These are phyloP conservation scores for Chalcis sispes DNA, from an alignment of 2,888 invertebrate genomes.

Conservation along the genomic window DNA sequence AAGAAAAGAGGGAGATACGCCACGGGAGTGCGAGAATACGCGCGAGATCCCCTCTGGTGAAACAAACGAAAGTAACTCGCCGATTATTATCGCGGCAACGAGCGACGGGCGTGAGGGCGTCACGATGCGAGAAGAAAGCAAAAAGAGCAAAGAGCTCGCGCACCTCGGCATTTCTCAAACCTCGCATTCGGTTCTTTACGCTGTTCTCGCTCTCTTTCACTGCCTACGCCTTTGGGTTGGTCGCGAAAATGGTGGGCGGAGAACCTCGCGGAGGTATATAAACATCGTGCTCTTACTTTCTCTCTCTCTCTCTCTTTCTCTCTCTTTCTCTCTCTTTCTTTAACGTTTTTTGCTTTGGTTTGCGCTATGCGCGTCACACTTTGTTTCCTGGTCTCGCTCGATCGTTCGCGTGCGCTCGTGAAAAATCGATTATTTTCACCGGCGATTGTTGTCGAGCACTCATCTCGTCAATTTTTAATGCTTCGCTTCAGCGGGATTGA, in stretches of 20 bases:
- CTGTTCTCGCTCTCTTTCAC: constrained; percentile 27
- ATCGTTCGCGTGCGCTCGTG: constrained; percentile 8
- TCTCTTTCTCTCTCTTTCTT: too few species aligned
- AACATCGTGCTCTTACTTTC: too few species aligned
- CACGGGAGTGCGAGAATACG: background rate
- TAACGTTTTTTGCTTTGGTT: background rate
- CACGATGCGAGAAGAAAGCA: background rate
- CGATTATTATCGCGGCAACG: constrained; percentile 46
- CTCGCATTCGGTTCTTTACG: background rate
- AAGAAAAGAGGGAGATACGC: background rate
- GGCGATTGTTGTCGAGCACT: background rate
- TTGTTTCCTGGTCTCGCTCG: constrained; percentile 23
- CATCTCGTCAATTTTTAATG: background rate
- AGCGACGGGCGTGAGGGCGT: constrained; percentile 36
- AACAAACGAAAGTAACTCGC: constrained; percentile 45
- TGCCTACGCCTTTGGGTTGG: constrained; percentile 56
- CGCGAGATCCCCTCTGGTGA: background rate
- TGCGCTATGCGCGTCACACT: background rate
- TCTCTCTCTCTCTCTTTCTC: too few species aligned
- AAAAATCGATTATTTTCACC: constrained; percentile 40
- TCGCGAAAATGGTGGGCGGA: constrained; percentile 61
- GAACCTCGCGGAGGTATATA: constrained; percentile 41
- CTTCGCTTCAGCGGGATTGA: background rate
- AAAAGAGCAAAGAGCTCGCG: constrained; percentile 1
- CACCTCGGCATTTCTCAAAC: constrained; percentile 33